These are phyloP conservation scores for Diadophis punctatus DNA, from an alignment of 2,113 vertebrate species.

Conservation along the genomic window DNA sequence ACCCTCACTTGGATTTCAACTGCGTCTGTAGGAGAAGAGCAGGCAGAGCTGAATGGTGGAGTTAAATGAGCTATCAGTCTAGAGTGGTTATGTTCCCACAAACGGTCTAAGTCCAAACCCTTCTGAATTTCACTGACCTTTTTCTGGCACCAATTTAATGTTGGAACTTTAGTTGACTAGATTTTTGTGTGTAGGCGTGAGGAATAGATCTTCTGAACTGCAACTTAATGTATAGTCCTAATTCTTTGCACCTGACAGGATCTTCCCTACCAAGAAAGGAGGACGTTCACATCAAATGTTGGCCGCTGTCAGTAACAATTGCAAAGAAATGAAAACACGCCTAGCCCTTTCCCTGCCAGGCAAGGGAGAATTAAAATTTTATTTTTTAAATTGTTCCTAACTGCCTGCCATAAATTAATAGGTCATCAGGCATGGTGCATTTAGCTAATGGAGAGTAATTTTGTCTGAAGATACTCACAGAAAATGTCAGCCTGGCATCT, in stretches of 20 bases:
- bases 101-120: not conserved
- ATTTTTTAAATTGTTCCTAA: slow-evolving; percentile 58
- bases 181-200: not conserved
- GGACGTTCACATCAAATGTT: slow-evolving; percentile 32
- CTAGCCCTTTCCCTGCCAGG: slow-evolving; percentile 38
- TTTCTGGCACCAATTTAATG: not conserved
- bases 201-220: not conserved
- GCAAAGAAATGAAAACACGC: slow-evolving; percentile 55
- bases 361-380: slow-evolving; percentile 40
- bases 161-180: not conserved
- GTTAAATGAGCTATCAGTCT: not conserved
- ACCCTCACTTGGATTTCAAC: slow-evolving; percentile 22
- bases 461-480: slow-evolving; percentile 26
- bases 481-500: slow-evolving; percentile 36
- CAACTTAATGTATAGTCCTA: not conserved
- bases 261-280: slow-evolving; percentile 45
- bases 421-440: slow-evolving; percentile 41
- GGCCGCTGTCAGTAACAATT: slow-evolving; percentile 48
- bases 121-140: not conserved
- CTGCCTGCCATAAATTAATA: slow-evolving; percentile 56
- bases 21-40: not conserved
- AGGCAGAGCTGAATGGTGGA: not conserved
- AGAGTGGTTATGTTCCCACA: not conserved
- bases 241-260: not conserved
- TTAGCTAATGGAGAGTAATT: slow-evolving; percentile 45